A percentile compares a stretch with the other conserved stretches of the same genome.
Evolutionary conservation across 2,797 vertebrate genomes (phyloP).

Genomic region (Sebastes nivosus): DNA sequence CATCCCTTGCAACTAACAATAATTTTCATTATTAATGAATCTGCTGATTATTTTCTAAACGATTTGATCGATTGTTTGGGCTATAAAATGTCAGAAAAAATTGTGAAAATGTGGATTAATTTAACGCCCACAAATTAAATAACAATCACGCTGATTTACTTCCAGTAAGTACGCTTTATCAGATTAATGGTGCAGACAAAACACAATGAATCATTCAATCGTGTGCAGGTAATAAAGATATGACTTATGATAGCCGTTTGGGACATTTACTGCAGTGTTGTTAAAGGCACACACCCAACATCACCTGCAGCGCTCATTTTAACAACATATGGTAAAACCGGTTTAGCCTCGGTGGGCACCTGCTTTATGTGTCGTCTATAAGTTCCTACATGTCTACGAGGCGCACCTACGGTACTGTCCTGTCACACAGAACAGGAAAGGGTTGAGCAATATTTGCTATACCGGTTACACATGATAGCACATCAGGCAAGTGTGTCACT

Average conservation of each 20-base stretch:
- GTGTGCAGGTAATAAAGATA: background rate
- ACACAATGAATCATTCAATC: background rate
- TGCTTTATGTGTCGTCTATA: background rate
- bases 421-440: constrained; percentile 8
- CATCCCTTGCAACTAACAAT: too few species aligned
- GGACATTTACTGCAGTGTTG: background rate
- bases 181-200: background rate
- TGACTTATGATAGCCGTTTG: background rate
- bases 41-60: background rate
- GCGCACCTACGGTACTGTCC: constrained; percentile 4
- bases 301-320: background rate
- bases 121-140: background rate
- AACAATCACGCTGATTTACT: background rate
- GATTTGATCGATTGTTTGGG: background rate
- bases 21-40: background rate
- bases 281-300: background rate
- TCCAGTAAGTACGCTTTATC: background rate
- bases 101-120: background rate
- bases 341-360: background rate
- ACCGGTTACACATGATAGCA: background rate
- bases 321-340: background rate
- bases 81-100: background rate
- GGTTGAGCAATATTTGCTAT: constrained; percentile 18
- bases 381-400: background rate
- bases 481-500: constrained; percentile 3